These are phyloP conservation scores for Acanthosepion pharaonis DNA, from an alignment of 2,888 invertebrate genomes.

Conservation along the genomic window DNA sequence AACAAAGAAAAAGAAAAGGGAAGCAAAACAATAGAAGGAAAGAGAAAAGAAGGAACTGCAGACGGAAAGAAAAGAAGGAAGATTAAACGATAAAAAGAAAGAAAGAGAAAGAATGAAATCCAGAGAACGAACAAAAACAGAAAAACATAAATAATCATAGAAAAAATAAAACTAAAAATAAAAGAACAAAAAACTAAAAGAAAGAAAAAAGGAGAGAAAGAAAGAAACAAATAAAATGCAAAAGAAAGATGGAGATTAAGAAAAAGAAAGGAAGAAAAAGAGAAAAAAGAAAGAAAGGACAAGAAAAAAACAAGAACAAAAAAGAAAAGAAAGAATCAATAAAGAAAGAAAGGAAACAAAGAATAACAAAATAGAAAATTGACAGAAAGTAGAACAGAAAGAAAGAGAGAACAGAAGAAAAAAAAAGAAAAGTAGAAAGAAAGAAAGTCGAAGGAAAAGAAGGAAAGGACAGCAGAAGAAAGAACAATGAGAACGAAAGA, in stretches of 20 bases:
- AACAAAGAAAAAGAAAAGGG: neutral
- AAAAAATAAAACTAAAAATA: neutral
- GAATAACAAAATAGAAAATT: too few relatives aligned
- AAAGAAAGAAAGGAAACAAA: neutral
- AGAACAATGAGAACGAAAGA: too few relatives aligned
- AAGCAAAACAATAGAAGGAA: neutral
- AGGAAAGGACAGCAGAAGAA: neutral
- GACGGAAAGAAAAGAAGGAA: neutral
- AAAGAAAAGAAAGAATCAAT: neutral
- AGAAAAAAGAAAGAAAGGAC: neutral
- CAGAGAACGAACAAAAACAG: neutral
- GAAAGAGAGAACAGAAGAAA: neutral
- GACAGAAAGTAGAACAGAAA: neutral
- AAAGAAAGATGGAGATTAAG: neutral
- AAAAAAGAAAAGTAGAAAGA: neutral
- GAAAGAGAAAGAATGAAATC: too few relatives aligned
- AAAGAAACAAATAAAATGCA: neutral
- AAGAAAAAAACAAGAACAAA: neutral
- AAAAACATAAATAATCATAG: neutral
- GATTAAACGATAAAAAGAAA: neutral
- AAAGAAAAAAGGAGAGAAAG: neutral
- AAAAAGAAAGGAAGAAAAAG: neutral
- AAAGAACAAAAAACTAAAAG: neutral
- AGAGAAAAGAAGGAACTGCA: neutral
- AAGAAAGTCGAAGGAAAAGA: too few relatives aligned